Base-by-base conservation (phyloP, 2,113 vertebrate species). In the Triplophysa dalaica region DNA sequence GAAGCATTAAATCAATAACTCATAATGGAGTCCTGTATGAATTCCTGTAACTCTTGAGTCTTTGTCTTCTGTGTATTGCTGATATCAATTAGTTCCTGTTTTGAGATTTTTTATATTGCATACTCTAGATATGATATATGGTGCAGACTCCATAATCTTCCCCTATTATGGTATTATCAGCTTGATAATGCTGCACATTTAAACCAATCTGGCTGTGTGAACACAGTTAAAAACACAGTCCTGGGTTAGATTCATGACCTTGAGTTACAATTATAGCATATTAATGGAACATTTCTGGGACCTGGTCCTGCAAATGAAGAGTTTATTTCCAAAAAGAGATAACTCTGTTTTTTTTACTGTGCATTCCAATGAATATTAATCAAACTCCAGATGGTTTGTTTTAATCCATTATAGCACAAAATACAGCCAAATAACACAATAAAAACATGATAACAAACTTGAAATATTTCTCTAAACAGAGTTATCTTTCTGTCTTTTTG, bases 241-340 rank as follows among this genome's bases (percentile, higher is more conserved):
- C 66, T 79, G 66, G 82, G 13, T 52, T 56, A 43, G 76, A 82
- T 85, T 77, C 77, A 82, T 85, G 80, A 85, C 83, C 80, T 80
- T 82, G 67, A 79, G 83, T 74, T 41, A 77, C 77, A 82, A 80
- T 82, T 75, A 85, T 56, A 79, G 70, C 52, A 24, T 33, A 76
- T 76, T 43, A 54, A 54, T 50, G 26, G 74, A 52, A 76, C 43
- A 65, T 76, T 76, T 76, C 26, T 75, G 33, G 33, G 84, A 82
- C 87, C 79, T 83, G 77, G 83, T 70, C 62, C 75, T 87, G 85
- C 86, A 89, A 83, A 74, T 79, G 74, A 38, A 38, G 33, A 8
- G 33, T 38, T 7, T 8, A 38, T 38, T 38, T 38, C 33, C 33
- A 38, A 33, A 33, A 33, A 33, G 5, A 33, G 33, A 33, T 33